Evolutionary conservation across 2,113 vertebrate species (phyloP).

Genomic region (Notothenia coriiceps): DNA sequence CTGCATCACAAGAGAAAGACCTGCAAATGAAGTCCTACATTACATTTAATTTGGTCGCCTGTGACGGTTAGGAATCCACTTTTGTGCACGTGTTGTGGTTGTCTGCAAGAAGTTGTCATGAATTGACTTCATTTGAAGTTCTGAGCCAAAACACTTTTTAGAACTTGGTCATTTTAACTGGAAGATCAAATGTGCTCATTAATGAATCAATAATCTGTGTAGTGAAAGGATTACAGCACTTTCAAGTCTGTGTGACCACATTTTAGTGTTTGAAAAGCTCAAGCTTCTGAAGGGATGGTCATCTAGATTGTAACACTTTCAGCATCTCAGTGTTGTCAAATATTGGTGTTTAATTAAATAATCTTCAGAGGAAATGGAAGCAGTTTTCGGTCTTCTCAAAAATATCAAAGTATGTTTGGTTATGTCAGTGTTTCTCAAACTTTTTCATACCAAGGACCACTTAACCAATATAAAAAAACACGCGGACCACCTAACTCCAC

Average conservation of each 20-base stretch:
- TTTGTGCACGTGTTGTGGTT: too few relatives aligned
- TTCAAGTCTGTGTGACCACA: background rate
- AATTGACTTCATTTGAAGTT: too few relatives aligned
- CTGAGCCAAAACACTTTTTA: too few relatives aligned
- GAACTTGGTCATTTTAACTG: too few relatives aligned
- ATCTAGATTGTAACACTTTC: background rate
- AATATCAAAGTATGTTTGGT: slow-evolving; percentile 17
- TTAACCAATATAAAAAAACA: too few relatives aligned
- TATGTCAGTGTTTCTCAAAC: background rate
- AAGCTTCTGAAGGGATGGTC: background rate
- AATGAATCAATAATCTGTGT: background rate
- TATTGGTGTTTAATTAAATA: background rate
- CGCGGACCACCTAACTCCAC: too few relatives aligned
- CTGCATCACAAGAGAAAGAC: background rate
- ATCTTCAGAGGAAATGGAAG: background rate
- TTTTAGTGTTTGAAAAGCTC: background rate
- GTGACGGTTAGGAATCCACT: too few relatives aligned
- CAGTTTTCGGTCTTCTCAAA: slow-evolving; percentile 1
- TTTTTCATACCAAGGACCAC: too few relatives aligned
- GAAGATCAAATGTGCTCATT: background rate
- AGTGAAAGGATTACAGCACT: background rate
- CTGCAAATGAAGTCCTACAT: background rate
- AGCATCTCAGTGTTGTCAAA: background rate
- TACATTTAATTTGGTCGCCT: too few relatives aligned
- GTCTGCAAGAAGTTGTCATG: too few relatives aligned